These are phyloP conservation scores for Archocentrus centrarchus DNA, from an alignment of 2,113 vertebrate genomes.

Conservation along the genomic window DNA sequence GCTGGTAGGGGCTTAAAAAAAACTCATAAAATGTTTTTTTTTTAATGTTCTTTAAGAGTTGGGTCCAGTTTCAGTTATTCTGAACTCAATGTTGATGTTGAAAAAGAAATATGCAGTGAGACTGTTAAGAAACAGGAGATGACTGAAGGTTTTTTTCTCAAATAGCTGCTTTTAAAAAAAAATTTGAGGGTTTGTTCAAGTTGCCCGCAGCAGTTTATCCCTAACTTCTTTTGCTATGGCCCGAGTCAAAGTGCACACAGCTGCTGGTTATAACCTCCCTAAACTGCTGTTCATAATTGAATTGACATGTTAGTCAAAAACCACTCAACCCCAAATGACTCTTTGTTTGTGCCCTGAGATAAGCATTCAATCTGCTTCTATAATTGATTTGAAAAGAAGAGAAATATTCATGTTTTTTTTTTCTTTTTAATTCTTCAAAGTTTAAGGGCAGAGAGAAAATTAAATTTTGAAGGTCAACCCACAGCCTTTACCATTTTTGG, in stretches of 20 bases:
- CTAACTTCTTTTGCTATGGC: not conserved
- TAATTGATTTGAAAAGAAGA: slow-evolving; percentile 50
- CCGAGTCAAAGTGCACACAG: slow-evolving; percentile 8
- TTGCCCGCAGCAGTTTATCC: not conserved
- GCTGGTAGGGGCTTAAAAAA: not conserved
- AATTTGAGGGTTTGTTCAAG: not conserved
- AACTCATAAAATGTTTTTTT: not conserved
- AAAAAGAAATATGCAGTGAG: not conserved
- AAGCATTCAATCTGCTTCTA: slow-evolving; percentile 38
- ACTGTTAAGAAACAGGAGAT: not conserved
- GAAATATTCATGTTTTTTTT: slow-evolving; percentile 19
- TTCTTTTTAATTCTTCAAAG: not conserved
- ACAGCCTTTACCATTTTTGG: slow-evolving; percentile 61
- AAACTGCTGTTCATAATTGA: slow-evolving; percentile 44
- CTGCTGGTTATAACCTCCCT: not conserved
- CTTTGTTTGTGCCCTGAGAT: slow-evolving; percentile 42
- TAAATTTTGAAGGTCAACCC: slow-evolving; percentile 75
- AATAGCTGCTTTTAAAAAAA: not conserved
- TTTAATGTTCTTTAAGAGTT: not conserved
- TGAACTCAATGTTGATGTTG: not conserved
- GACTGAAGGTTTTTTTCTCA: not conserved
- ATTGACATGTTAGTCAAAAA: slow-evolving; percentile 39
- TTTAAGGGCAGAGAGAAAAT: slow-evolving; percentile 42
- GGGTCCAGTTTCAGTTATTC: not conserved
- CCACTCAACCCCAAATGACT: slow-evolving; percentile 46